These are phyloP conservation scores for Danaus melanippus DNA, from an alignment of 1,140 invertebrate species.

Conservation along the genomic window DNA sequence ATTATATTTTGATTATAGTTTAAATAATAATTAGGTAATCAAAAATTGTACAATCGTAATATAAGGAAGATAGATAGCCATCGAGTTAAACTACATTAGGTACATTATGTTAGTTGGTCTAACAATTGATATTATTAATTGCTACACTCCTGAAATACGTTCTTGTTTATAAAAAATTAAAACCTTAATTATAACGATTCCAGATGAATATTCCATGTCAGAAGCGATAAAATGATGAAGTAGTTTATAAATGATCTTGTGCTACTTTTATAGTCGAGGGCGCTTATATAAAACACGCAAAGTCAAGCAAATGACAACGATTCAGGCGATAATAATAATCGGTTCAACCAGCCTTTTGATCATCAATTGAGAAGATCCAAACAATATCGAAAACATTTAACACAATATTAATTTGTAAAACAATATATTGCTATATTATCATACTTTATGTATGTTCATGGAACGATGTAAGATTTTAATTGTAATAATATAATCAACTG, in stretches of 20 bases:
- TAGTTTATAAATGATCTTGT: conserved; percentile 69
- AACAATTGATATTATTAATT: too few species aligned
- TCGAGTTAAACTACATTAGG: too few species aligned
- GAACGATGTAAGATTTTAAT: background rate
- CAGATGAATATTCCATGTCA: conserved; percentile 28
- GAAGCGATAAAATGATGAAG: conserved; percentile 67
- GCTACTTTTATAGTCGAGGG: conserved; percentile 67
- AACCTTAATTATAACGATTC: too few species aligned
- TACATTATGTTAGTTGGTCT: too few species aligned
- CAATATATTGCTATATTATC: conserved; percentile 14
- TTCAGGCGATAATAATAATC: conserved; percentile 47
- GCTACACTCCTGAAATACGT: too few species aligned
- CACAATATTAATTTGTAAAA: conserved; percentile 37
- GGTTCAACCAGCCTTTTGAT: conserved; percentile 51
- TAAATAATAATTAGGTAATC: too few species aligned
- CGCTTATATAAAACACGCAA: conserved; percentile 50
- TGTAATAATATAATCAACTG: background rate
- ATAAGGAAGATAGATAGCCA: too few species aligned
- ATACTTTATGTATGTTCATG: background rate
- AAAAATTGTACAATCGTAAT: too few species aligned
- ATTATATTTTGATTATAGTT: too few species aligned
- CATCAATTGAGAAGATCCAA: conserved; percentile 49
- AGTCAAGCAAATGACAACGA: conserved; percentile 65
- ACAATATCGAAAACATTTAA: conserved; percentile 22
- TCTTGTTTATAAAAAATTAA: too few species aligned